Evolutionary conservation across 2,888 invertebrate species (phyloP).

Genomic region (Epinotia bilunana): DNA sequence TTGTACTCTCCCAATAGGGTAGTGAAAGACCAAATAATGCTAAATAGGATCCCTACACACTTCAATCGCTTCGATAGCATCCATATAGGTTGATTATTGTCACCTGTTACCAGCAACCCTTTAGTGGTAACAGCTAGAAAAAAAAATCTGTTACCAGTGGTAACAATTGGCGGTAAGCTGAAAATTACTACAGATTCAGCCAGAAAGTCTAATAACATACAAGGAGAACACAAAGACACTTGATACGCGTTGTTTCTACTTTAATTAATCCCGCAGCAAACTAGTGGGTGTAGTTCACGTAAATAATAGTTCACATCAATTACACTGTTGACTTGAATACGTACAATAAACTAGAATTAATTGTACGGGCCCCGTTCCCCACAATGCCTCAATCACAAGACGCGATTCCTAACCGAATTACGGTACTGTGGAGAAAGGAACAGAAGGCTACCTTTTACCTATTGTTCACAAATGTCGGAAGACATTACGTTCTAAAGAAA

Average conservation of each 20-base stretch:
- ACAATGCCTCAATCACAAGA: constrained; percentile 36
- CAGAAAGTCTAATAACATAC: too few species aligned
- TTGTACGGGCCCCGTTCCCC: constrained; percentile 17
- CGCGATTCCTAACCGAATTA: constrained; percentile 35
- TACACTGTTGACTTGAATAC: constrained; percentile 31
- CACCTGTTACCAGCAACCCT: too few species aligned
- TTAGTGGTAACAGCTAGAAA: too few species aligned
- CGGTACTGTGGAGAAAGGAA: background rate
- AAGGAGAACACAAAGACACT: background rate
- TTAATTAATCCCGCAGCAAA: background rate
- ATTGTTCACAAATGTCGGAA: background rate
- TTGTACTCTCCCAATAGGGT: too few species aligned
- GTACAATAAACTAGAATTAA: constrained; percentile 30
- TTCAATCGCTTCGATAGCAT: too few species aligned
- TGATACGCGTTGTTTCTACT: background rate
- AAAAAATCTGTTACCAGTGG: too few species aligned
- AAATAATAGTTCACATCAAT: constrained; percentile 30
- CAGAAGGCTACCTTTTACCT: constrained; percentile 2
- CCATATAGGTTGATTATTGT: too few species aligned
- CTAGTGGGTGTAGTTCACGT: constrained; percentile 16
- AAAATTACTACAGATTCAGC: too few species aligned
- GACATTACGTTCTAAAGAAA: too few species aligned
- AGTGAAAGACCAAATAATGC: too few species aligned
- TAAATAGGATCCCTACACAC: too few species aligned
- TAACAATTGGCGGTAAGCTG: too few species aligned